A percentile compares a stretch with the other conserved stretches of the same genome.
Conservation (phyloP, 2,113 vertebrate species). For the Equus przewalskii region DNA sequence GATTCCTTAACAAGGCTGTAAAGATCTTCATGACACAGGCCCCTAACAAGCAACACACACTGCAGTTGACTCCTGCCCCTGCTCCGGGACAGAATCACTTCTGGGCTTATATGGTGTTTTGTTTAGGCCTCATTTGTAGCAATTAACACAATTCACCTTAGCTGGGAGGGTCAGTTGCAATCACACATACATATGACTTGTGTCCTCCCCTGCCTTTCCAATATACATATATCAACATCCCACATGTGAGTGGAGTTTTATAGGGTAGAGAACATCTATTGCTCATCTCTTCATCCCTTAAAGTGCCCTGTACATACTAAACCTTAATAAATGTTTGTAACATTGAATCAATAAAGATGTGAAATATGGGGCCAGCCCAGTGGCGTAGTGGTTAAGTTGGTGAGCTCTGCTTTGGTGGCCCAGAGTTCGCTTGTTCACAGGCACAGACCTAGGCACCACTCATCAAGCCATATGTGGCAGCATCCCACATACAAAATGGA, state of each 20-base stretch:
- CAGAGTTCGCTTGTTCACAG: too few relatives aligned
- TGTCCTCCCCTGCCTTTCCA: neutral
- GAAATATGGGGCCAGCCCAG: neutral
- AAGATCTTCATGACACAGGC: neutral
- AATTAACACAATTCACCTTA: neutral
- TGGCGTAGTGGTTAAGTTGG: too few relatives aligned
- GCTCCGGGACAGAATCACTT: neutral
- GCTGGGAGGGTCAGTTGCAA: neutral
- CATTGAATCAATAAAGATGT: slow-evolving; percentile 31
- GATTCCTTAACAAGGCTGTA: neutral
- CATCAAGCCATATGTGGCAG: too few relatives aligned
- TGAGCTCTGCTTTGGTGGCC: too few relatives aligned
- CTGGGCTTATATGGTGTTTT: neutral
- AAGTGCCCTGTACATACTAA: neutral
- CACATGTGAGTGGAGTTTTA: neutral
- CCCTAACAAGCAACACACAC: neutral
- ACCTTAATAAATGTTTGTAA: neutral
- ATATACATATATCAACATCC: neutral
- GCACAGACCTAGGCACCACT: too few relatives aligned
- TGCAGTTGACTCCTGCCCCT: neutral
- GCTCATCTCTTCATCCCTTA: neutral
- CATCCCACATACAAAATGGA: too few relatives aligned
- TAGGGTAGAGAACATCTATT: neutral
- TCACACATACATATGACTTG: neutral
- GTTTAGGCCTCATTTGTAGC: neutral